These are phyloP conservation scores for Syrmaticus mikado DNA, from an alignment of 2,113 vertebrate genomes.

Conservation along the genomic window DNA sequence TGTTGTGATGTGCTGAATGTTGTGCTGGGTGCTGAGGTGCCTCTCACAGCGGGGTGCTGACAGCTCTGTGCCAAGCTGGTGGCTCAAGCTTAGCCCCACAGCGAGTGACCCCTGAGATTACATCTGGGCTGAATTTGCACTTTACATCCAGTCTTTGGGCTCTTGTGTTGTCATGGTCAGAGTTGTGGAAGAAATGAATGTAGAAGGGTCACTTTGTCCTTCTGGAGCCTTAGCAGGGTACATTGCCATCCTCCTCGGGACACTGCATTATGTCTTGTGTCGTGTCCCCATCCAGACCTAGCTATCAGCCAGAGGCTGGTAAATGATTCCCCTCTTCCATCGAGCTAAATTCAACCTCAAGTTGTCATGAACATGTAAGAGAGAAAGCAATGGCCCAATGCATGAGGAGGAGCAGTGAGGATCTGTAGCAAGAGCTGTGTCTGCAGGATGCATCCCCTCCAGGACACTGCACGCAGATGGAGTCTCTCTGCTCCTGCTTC, in stretches of 20 bases:
- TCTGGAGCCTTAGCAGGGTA: neutral
- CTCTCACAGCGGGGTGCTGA: neutral
- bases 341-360: neutral
- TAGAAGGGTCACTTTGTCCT: conserved; percentile 4
- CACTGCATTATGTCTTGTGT: neutral
- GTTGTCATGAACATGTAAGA: neutral
- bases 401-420: neutral
- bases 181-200: conserved; percentile 4
- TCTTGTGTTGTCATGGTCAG: neutral
- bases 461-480: neutral
- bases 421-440: neutral
- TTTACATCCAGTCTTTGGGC: neutral
- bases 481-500: neutral
- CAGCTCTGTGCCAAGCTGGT: neutral
- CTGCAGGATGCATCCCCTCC: neutral
- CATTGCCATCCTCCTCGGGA: neutral
- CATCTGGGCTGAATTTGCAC: conserved; percentile 17
- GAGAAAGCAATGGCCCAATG: neutral
- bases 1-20: neutral
- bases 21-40: neutral
- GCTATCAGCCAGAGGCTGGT: neutral
- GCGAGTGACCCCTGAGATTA: neutral
- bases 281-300: neutral
- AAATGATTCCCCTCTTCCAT: neutral
- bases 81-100: neutral